Evolutionary conservation across 1,140 invertebrate species (phyloP), one percentile per base, ranked within the genome.

Genomic region (Zaprionus nigranus): DNA sequence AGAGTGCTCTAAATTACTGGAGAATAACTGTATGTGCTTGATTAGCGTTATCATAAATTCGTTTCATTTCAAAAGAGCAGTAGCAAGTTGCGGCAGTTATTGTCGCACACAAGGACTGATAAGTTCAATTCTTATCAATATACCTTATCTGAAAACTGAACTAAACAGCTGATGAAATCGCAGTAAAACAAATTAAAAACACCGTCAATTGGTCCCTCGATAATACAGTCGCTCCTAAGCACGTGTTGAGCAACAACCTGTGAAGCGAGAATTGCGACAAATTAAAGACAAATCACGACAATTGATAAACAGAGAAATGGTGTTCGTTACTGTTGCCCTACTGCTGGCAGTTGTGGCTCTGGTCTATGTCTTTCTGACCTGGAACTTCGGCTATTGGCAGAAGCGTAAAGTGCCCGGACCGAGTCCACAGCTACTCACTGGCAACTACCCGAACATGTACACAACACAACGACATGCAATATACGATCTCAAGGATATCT

Each of bases 361-460:
- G 3, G 17, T 87, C n/a, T 93, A 93, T 63, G 51, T 75, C 4
- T 83, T 87, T 62, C 61, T 93, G 34, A 84, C 77, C 63, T 88
- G 82, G 81, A 92, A 91, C 71, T 91, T 81, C 57, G 60, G 83
- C 58, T 86, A 92, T 71, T 93, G 93, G 93, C 70, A 68, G 9
- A 82, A 85, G 65, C 70, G 85, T 1, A 79, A 83, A 17, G 82
- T 93, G 43, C 78, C 80, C 3, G 82, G 85, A 26, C 91, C 91
- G 2, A 82, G 78, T 43, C 91, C 93, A 0, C 30, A 20, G 1
- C 13, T 81, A 0, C 56, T 93, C 0, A 88, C 82, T 2, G 93
- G 93, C 2, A 86, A 82, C 24, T 88, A 73, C 53, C 78, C 85
- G 4, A 76, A 75, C 62, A 38, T 80, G 63, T 71, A 64, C 5